Conservation (phyloP, 1,140 invertebrate genomes). For the Chrysomallon squamiferum region DNA sequence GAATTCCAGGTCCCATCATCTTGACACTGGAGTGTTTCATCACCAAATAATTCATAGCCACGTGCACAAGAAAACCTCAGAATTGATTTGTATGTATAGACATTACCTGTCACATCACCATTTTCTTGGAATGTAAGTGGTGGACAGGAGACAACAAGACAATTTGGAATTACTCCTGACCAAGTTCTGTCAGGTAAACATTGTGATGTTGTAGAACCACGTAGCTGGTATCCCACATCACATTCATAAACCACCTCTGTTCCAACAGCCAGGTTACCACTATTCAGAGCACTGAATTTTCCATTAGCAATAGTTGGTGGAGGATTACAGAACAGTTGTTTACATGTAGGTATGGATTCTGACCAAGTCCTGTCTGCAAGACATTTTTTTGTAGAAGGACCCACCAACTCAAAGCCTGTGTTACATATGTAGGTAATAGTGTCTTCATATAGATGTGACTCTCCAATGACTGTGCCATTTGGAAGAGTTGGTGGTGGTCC, state of each 20-base stretch:
- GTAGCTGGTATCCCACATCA: constrained; percentile 75
- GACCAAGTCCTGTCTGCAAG: constrained; percentile 40
- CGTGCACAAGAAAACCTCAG: constrained; percentile 31
- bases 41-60: constrained; percentile 65
- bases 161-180: constrained; percentile 19
- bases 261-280: constrained; percentile 7
- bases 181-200: constrained; percentile 15
- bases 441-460: constrained; percentile 49
- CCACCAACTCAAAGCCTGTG: constrained; percentile 52
- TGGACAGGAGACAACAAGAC: constrained; percentile 34
- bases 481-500: constrained; percentile 25
- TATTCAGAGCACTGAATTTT: constrained; percentile 13
- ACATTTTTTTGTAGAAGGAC: constrained; percentile 42
- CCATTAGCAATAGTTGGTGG: constrained; percentile 46
- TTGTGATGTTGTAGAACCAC: constrained; percentile 28
- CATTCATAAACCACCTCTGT: constrained; percentile 75
- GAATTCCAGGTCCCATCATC: constrained; percentile 32
- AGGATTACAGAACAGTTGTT: constrained; percentile 38
- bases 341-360: constrained; percentile 48
- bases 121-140: constrained; percentile 15
- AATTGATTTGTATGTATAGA: constrained; percentile 14
- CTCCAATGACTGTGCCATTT: constrained; percentile 36
- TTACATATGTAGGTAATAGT: constrained; percentile 38
- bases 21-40: constrained; percentile 66
- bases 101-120: neutral